Evolutionary conservation across 2,113 vertebrate species (phyloP).

Genomic region (Phoxinus phoxinus): DNA sequence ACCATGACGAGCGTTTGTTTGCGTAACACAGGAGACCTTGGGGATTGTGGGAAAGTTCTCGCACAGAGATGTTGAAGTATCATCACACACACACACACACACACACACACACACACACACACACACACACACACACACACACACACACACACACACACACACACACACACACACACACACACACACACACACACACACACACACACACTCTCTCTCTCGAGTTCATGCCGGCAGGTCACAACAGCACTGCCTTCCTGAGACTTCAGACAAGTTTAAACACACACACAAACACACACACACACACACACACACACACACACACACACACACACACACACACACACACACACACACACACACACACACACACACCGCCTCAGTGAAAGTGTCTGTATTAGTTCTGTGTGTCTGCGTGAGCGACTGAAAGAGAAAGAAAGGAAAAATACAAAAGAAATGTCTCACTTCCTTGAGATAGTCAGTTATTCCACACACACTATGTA

Average conservation of each 20-base stretch:
- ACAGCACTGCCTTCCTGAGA: constrained; percentile 10
- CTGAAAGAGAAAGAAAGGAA: constrained; percentile 33
- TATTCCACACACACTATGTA: not conserved
- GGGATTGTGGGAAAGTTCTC: constrained; percentile 42
- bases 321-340: too few species aligned
- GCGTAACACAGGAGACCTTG: constrained; percentile 25
- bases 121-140: not conserved
- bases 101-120: not conserved
- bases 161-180: not conserved
- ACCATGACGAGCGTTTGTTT: constrained; percentile 21
- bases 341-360: too few species aligned
- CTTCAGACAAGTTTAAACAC: constrained; percentile 39
- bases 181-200: not conserved
- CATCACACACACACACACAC: not conserved
- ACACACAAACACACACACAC: not conserved
- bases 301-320: too few species aligned
- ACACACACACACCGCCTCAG: not conserved
- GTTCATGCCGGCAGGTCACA: not conserved
- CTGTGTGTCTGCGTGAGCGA: not conserved
- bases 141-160: not conserved
- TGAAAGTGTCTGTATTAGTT: constrained; percentile 14
- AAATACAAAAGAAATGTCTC: constrained; percentile 20
- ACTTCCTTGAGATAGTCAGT: not conserved
- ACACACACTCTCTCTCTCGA: not conserved
- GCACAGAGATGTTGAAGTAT: not conserved